Percentiles rank a stretch among this genome's conserved stretches.
Conservation (phyloP, 2,113 vertebrate species). For the Rana temporaria region DNA sequence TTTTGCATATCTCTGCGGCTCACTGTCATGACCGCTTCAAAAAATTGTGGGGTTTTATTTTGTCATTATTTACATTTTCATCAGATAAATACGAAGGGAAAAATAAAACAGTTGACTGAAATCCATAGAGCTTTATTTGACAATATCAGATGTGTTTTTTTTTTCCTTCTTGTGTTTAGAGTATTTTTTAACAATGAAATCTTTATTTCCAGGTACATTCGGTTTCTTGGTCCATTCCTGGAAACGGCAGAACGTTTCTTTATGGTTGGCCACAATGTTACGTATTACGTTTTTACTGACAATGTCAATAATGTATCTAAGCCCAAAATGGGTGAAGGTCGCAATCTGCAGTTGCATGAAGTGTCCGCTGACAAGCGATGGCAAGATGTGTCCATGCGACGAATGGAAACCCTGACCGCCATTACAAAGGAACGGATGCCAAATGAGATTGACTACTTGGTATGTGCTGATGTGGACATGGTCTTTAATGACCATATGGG, state of each 20-base stretch:
- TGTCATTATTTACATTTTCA: too few species aligned
- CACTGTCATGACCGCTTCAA: too few species aligned
- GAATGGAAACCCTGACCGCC: slow-evolving; percentile 67
- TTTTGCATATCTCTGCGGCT: too few species aligned
- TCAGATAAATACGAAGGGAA: not conserved
- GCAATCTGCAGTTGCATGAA: slow-evolving; percentile 67
- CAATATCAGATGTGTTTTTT: not conserved
- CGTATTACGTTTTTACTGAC: slow-evolving; percentile 78
- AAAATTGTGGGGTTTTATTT: too few species aligned
- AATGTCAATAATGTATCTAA: slow-evolving; percentile 63
- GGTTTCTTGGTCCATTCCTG: slow-evolving; percentile 69
- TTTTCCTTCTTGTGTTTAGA: not conserved
- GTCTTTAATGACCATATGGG: slow-evolving; percentile 72
- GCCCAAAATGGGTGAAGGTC: slow-evolving; percentile 64
- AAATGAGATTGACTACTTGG: slow-evolving; percentile 70
- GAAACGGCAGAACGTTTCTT: slow-evolving; percentile 74
- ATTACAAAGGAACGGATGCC: slow-evolving; percentile 61
- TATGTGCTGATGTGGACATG: slow-evolving; percentile 75
- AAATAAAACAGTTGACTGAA: too few species aligned
- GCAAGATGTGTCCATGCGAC: slow-evolving; percentile 66
- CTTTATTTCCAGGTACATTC: slow-evolving; percentile 59
- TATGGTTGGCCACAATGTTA: slow-evolving; percentile 71
- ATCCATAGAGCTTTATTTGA: not conserved
- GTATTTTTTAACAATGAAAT: not conserved
- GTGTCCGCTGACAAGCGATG: slow-evolving; percentile 71